Base-by-base conservation (phyloP, 2,113 vertebrate species). In the Callaeas wilsoni region DNA sequence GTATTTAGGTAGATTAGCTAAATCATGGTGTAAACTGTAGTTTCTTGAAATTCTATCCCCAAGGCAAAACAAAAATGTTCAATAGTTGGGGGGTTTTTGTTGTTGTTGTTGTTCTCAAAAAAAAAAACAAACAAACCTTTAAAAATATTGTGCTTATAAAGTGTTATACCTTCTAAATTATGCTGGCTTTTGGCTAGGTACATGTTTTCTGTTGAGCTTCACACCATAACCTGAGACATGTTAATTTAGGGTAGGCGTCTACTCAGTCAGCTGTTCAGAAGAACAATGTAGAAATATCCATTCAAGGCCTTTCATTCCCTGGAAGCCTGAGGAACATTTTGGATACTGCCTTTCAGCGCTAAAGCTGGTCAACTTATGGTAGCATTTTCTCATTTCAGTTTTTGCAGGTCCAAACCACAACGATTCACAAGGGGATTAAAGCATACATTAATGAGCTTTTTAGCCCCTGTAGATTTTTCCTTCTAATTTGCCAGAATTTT, bases 401-500 rank as follows among this genome's bases (percentile, higher is more conserved):
- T 97, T 87, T 95, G 30, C 88, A 92, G 85, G 92, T 96, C 96
- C 90, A 96, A 96, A 96, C 96, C 94, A 93, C 96, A 96, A 96
- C 1, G 49, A 96, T 76, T 64, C 93, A 90, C 92, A 84, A 78
- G 96, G 60, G 94, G 49, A 95, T 95, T 97, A 89, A 92, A 88
- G 86, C 76, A 76, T 46, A 97, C 93, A 96, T 96, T 96, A 96
- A 96, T 94, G 93, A 97, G 92, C 22, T 82, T 96, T 96, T 93
- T 95, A 87, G 90, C 88, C 96, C 92, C 96, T 94, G 83, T 93
- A 94, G 92, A 93, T 87, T 96, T 96, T 93, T 96, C 83, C 88
- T 94, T 93, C 96, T 96, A 96, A 97, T 97, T 96, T 95, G 94
- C 88, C 96, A 96, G 93, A 95, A 90, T 93, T 96, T 96, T 96